These are phyloP conservation scores for Lasioglossum oenotherae DNA, from an alignment of 2,888 invertebrate genomes.

Conservation along the genomic window DNA sequence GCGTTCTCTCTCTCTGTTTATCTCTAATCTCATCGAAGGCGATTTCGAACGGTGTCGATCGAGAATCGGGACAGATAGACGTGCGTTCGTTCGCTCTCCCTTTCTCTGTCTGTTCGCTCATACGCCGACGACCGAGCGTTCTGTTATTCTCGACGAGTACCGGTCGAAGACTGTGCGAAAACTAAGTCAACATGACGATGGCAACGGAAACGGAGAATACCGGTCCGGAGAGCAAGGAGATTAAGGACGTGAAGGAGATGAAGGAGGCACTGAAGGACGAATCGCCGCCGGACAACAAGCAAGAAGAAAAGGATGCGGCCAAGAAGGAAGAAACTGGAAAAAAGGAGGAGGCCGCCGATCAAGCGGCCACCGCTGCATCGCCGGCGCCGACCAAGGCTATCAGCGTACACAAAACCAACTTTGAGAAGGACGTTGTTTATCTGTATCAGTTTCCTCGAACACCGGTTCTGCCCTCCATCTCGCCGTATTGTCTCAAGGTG, in stretches of 20 bases:
- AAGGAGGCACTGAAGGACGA: conserved; percentile 85
- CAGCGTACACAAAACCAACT: conserved; percentile 94
- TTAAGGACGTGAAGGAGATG: conserved; percentile 86
- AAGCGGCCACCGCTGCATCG: conserved; percentile 80
- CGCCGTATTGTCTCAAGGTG: conserved; percentile 97
- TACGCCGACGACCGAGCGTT: conserved; percentile 17
- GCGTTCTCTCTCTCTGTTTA: conserved; percentile 30
- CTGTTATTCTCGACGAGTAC: conserved; percentile 14
- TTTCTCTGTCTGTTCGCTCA: conserved; percentile 17
- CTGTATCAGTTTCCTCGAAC: conserved; percentile 97
- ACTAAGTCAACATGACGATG: conserved; percentile 87
- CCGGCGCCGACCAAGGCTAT: conserved; percentile 89
- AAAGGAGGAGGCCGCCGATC: conserved; percentile 84
- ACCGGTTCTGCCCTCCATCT: conserved; percentile 94
- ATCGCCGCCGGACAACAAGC: conserved; percentile 81
- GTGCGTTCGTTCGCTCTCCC: background rate
- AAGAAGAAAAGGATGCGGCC: conserved; percentile 81
- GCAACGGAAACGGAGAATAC: conserved; percentile 91
- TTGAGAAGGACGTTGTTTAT: conserved; percentile 96
- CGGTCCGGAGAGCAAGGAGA: conserved; percentile 87
- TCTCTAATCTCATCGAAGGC: background rate
- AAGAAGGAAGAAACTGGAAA: conserved; percentile 82
- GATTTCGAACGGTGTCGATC: conserved; percentile 50
- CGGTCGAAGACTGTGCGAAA: conserved; percentile 43
- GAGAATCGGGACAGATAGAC: conserved; percentile 30